phyloP scores from a whole-genome alignment of 2,113 vertebrate genomes.

The Microcebus jonahi region DNA sequence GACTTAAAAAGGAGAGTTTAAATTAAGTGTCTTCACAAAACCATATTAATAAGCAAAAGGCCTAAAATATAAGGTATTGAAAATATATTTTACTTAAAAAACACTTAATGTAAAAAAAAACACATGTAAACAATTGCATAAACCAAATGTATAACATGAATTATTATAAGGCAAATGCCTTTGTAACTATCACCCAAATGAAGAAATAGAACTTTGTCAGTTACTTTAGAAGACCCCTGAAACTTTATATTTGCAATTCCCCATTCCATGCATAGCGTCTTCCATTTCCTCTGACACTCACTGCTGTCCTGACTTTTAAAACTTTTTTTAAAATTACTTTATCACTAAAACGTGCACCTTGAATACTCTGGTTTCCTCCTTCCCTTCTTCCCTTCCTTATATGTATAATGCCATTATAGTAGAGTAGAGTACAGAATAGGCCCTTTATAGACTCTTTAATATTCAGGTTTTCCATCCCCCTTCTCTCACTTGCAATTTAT shows the following conservation, averaged over 20 bases:
- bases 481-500: neutral
- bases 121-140: neutral
- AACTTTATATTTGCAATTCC: neutral
- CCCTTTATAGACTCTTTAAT: neutral
- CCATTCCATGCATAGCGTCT: neutral
- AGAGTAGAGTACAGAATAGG: neutral
- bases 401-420: neutral
- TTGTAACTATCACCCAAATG: neutral
- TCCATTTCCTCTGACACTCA: neutral
- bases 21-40: neutral
- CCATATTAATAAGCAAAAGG: neutral
- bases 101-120: neutral
- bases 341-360: neutral
- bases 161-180: neutral
- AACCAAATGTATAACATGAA: neutral
- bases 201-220: neutral
- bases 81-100: neutral
- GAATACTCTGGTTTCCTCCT: neutral
- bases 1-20: neutral
- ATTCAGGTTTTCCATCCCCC: neutral
- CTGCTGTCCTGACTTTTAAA: neutral
- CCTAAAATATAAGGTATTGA: neutral
- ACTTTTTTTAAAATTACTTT: neutral
- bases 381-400: neutral
- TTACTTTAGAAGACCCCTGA: neutral